Percentiles rank a stretch among this genome's conserved stretches.
Conservation (phyloP, 2,113 vertebrate genomes). For the Scopus umbretta region DNA sequence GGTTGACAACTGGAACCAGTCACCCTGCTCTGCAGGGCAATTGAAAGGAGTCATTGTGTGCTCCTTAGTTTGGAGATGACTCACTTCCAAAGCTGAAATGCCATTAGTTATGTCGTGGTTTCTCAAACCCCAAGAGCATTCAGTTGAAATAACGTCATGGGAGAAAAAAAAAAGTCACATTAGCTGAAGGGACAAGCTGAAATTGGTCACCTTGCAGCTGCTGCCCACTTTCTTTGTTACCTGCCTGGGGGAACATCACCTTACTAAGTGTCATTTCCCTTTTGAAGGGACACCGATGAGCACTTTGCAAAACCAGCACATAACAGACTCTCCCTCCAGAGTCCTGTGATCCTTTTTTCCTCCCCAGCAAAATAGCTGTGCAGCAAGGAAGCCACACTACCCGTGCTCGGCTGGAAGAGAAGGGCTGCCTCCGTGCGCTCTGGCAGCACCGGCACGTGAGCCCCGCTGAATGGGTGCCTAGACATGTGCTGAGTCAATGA, state of each 20-base stretch:
- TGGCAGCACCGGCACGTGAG: not conserved
- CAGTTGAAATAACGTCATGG: not conserved
- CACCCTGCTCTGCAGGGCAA: not conserved
- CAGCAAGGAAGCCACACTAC: accelerated
- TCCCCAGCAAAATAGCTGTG: not conserved
- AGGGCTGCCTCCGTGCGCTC: not conserved
- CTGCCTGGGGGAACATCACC: not conserved
- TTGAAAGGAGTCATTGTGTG: not conserved
- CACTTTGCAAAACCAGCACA: not conserved
- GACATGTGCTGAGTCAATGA: not conserved
- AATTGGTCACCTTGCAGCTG: not conserved
- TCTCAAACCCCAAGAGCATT: not conserved
- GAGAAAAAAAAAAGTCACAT: not conserved
- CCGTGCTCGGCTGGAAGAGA: accelerated
- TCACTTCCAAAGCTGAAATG: not conserved
- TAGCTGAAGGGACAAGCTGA: not conserved
- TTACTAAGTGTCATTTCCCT: not conserved
- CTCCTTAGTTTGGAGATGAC: not conserved
- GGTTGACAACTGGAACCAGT: not conserved
- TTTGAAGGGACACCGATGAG: not conserved
- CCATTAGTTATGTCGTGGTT: not conserved
- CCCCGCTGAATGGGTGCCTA: not conserved
- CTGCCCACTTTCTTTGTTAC: not conserved
- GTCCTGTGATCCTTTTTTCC: not conserved
- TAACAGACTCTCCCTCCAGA: not conserved